Conservation (phyloP, 2,797 vertebrate species). For the Uromys caudimaculatus region DNA sequence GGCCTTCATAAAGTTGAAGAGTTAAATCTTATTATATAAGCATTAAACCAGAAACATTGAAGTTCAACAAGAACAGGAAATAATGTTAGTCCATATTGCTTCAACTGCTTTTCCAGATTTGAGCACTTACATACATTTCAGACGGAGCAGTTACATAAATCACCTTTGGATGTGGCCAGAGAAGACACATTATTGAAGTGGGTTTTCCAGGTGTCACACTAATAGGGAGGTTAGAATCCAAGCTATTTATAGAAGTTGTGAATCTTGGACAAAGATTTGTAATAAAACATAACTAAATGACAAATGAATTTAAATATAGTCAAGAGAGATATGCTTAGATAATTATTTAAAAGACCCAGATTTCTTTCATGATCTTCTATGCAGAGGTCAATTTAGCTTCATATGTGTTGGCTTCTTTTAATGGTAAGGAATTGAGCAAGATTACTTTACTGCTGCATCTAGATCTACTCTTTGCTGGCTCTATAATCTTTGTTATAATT, state of each 20-base stretch:
- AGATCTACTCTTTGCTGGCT: neutral
- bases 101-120: neutral
- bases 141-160: neutral
- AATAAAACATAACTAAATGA: neutral
- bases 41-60: slow-evolving; percentile 6
- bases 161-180: neutral
- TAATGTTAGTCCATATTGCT: neutral
- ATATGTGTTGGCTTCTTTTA: neutral
- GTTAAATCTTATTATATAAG: neutral
- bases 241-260: neutral
- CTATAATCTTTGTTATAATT: neutral
- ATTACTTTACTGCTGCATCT: neutral
- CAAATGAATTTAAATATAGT: slow-evolving; percentile 13
- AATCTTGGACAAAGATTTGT: neutral
- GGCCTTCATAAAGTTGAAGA: neutral
- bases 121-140: neutral
- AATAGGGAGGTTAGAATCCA: neutral
- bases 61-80: neutral
- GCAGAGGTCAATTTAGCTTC: neutral
- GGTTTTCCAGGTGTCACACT: neutral
- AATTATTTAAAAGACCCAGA: neutral
- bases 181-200: neutral
- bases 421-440: neutral
- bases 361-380: neutral
- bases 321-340: neutral